Evolutionary conservation across 2,888 invertebrate species (phyloP).

Genomic region (Trichopoda pennipes): DNA sequence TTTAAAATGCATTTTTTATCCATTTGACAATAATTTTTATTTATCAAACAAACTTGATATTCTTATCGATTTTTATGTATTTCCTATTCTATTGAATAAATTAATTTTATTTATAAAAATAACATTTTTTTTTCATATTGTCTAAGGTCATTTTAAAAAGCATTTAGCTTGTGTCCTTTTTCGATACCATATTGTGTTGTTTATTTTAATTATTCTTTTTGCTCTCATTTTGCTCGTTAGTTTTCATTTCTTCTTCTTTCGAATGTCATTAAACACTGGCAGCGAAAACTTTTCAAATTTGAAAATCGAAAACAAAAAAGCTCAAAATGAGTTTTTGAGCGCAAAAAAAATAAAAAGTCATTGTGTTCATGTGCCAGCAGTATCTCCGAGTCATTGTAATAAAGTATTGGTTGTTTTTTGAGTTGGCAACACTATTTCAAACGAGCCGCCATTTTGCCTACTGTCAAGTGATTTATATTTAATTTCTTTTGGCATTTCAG

Average conservation of each 20-base stretch:
- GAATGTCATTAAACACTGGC: slow-evolving; percentile 52
- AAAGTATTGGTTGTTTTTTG: no score
- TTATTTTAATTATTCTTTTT: slow-evolving; percentile 49
- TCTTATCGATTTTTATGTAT: slow-evolving; percentile 43
- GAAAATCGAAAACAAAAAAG: slow-evolving; percentile 8
- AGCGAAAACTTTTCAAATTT: slow-evolving; percentile 3
- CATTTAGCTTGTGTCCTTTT: slow-evolving; percentile 56
- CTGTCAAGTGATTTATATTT: no score
- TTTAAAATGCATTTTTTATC: not conserved
- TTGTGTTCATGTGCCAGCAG: no score
- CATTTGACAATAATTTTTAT: not conserved
- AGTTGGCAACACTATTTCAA: no score
- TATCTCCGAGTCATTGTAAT: no score
- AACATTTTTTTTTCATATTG: slow-evolving; percentile 24
- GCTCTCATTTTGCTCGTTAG: slow-evolving; percentile 3
- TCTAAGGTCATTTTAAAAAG: slow-evolving; percentile 53
- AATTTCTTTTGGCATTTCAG: no score
- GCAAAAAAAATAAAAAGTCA: no score
- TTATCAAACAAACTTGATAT: not conserved
- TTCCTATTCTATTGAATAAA: slow-evolving; percentile 27
- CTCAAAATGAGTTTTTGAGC: not conserved
- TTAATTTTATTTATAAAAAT: not conserved
- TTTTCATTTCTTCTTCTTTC: slow-evolving; percentile 22
- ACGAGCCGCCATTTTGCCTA: no score
- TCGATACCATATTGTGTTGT: slow-evolving; percentile 57